Percentiles rank a stretch among this genome's conserved stretches.
Evolutionary conservation across 2,113 vertebrate species (phyloP).

Genomic region (Pavo muticus): DNA sequence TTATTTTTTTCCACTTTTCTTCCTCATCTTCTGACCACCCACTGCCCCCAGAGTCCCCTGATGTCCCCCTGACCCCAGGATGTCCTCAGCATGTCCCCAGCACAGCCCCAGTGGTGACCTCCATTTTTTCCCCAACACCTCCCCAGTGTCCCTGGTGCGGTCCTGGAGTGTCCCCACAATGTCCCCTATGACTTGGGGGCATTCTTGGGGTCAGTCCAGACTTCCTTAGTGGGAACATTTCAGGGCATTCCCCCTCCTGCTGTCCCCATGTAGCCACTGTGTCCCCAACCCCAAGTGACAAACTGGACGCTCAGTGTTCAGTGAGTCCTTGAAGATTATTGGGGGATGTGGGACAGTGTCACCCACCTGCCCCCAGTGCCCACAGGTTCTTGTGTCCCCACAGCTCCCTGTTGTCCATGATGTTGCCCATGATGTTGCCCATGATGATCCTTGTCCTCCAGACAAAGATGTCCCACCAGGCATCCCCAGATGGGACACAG

Average conservation of each 20-base stretch:
- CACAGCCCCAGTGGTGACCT: neutral
- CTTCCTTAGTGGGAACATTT: neutral
- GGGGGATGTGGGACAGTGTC: neutral
- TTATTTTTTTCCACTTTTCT: too few species aligned
- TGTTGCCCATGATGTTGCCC: too few species aligned
- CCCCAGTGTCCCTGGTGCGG: neutral
- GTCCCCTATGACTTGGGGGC: neutral
- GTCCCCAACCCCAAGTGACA: neutral
- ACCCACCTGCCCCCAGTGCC: neutral
- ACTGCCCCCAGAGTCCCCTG: neutral
- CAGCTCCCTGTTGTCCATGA: neutral
- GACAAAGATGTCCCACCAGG: neutral
- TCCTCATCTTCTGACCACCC: too few species aligned
- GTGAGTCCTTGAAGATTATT: neutral
- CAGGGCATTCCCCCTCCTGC: neutral
- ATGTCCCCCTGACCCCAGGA: neutral
- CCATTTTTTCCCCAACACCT: neutral
- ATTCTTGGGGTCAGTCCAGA: neutral
- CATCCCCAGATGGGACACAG: neutral
- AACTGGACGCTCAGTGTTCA: accelerated
- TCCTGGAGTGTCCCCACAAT: neutral
- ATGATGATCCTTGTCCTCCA: neutral
- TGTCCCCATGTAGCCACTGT: neutral
- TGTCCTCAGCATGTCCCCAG: neutral
- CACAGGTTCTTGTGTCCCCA: neutral